phyloP scores from a whole-genome alignment of 2,888 invertebrate species.

The Sturmia bella region DNA sequence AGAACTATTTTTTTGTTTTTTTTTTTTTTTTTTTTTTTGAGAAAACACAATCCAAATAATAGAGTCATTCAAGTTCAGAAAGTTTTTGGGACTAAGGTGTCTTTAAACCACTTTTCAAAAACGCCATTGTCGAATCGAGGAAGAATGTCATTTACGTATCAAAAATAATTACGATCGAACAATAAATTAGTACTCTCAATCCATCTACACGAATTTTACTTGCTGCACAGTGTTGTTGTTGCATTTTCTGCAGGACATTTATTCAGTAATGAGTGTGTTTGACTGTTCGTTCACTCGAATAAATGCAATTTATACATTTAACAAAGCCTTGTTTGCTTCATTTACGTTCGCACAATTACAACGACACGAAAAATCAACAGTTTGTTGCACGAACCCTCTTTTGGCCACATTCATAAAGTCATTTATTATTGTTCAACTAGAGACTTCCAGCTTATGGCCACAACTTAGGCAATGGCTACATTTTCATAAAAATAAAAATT shows the following conservation, averaged over 20 bases:
- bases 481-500: constrained; percentile 4
- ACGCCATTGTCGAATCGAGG: too few relatives aligned
- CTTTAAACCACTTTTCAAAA: too few relatives aligned
- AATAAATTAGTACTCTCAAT: too few relatives aligned
- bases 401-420: constrained; percentile 32
- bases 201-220: too few relatives aligned
- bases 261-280: constrained; percentile 1
- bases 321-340: constrained; percentile 9
- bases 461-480: constrained; percentile 22
- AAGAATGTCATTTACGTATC: too few relatives aligned
- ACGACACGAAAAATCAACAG: constrained; percentile 57
- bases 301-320: constrained; percentile 52
- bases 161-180: too few relatives aligned
- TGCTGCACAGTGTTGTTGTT: constrained; percentile 27
- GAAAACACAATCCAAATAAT: too few relatives aligned
- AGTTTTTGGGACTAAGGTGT: too few relatives aligned
- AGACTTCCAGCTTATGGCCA: neutral
- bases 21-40: too few relatives aligned
- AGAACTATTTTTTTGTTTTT: too few relatives aligned
- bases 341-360: constrained; percentile 30
- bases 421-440: constrained; percentile 52
- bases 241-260: constrained; percentile 58
- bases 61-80: too few relatives aligned
- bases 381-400: constrained; percentile 40
- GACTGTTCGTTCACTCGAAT: neutral